Base-by-base conservation (phyloP, 2,113 vertebrate genomes). In the Cromileptes altivelis region DNA sequence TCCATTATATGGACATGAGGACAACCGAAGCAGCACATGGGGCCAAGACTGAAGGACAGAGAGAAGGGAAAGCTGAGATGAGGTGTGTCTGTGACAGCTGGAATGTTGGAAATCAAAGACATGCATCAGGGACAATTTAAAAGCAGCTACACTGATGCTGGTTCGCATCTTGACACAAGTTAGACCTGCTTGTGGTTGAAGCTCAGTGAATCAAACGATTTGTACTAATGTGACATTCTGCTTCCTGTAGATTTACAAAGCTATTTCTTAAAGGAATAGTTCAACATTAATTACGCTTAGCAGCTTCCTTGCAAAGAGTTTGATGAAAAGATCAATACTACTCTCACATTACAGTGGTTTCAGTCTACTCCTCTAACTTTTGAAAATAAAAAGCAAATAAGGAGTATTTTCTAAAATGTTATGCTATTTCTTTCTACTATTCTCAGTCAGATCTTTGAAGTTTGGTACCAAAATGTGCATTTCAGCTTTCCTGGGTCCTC, bases 51-150 rank as follows among this genome's bases (percentile, higher is more conserved):
- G 7, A 71, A 63, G 45, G 21, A 78, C 5, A 50, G 12, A 37
- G 52, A 37, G 45, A 23, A 55, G 14, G 27, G 37, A 56, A 21
- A 37, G 25, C 57, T 30, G 52, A 53, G 50, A 42, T 23, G 49
- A 30, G 27, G 33, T 40, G 62, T 52, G 45, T 49, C 69, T 81
- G 2, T 70, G 25, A 70, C 60, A 45, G 76, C 65, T 45, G 49
- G n/a, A 50, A n/a, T 14, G 1, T 1, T 42, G 67, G 17, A 18
- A 69, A 33, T 65, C 13, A 11, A 17, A 45, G 11, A 71, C 40
- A 13, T 9, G 30, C 21, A 42, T 37, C 50, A 52, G 47, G 33
- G 55, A 78, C 12, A 47, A 25, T 77, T 49, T 21, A 4, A 68
- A 49, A 62, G 33, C 45, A 47, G 33, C 49, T 55, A 45, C 2